Base-by-base conservation (phyloP, 2,797 vertebrate species). In the Pogoniulus pusillus region DNA sequence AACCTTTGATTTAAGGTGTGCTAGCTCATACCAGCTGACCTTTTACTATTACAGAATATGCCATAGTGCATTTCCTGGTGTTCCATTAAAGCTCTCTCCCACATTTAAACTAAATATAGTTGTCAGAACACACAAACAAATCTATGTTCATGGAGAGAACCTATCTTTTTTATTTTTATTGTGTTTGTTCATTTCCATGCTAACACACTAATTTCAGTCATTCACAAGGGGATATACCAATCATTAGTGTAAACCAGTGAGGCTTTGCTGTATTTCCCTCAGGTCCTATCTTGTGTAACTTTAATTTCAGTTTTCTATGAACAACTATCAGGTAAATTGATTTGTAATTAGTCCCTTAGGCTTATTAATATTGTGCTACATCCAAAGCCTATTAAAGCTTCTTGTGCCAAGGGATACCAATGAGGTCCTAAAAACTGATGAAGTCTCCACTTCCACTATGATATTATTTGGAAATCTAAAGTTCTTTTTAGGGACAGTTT, bases 181-280 rank as follows among this genome's bases (percentile, higher is more conserved):
- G 86, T 96, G 90, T 95, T 93, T 94, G 86, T 83, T 95, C 91
- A 91, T 93, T 96, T 96, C 93, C 86, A 87, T 94, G 84, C 89
- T 96, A 91, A 92, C 54, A 4, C 87, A 73, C 82, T 96, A 91
- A 95, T 96, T 96, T 92, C 82, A 91, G 81, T 73, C 87, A 88
- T 91, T 93, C 91, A 91, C 94, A 83, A 91, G 80, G 91, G 95
- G 70, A n/a, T 81, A 89, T 85, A 90, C 92, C 73, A 91, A 93
- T 96, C 92, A 95, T 96, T 96, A 96, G 96, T 93, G 94, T 72
- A 96, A 96, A 96, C 94, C 96, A 93, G 92, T 93, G 94, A 95
- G 85, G 88, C 94, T 95, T 91, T 94, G 83, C 92, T 89, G 55
- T 91, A 95, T 97, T 97, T 97, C 95, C 95, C 95, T 94, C 70